phyloP scores from a whole-genome alignment of 2,113 vertebrate species.

The Cyprinodon variegatus region DNA sequence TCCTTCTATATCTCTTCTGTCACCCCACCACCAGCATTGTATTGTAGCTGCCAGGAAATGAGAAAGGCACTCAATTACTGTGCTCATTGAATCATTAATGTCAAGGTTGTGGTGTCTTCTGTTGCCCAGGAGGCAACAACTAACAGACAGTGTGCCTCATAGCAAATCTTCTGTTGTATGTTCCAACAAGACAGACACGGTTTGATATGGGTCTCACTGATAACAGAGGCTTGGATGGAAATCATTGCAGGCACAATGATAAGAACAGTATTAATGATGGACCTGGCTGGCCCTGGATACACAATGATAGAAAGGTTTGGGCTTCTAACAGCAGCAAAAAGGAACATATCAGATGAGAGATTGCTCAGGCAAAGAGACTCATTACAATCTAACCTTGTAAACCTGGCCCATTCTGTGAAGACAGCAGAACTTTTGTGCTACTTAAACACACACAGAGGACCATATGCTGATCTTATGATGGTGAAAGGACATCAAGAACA shows the following conservation, averaged over 20 bases:
- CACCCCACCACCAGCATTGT: constrained; percentile 55
- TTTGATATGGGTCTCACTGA: constrained; percentile 73
- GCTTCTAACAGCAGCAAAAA: constrained; percentile 58
- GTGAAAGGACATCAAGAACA: constrained; percentile 8
- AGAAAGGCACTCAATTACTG: constrained; percentile 78
- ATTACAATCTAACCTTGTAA: constrained; percentile 75
- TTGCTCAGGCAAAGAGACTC: constrained; percentile 52
- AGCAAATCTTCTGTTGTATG: constrained; percentile 66
- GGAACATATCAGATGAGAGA: constrained; percentile 68
- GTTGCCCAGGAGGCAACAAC: constrained; percentile 65
- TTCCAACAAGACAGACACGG: constrained; percentile 70
- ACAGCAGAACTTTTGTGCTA: constrained; percentile 58
- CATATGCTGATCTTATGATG: constrained; percentile 48
- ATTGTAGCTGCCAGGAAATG: constrained; percentile 76
- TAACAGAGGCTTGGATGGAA: constrained; percentile 71
- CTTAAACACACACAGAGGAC: constrained; percentile 46
- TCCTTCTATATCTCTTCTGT: constrained; percentile 47
- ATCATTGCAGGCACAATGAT: constrained; percentile 64
- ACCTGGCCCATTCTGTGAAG: constrained; percentile 47
- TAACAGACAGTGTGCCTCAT: constrained; percentile 60
- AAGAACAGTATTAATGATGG: constrained; percentile 73
- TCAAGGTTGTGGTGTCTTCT: constrained; percentile 71
- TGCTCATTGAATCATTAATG: constrained; percentile 79
- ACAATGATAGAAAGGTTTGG: constrained; percentile 68
- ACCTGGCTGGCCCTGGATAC: constrained; percentile 65